Evolutionary conservation across 2,797 vertebrate genomes (phyloP), one percentile per base, ranked within the genome.

Genomic region (Channallabes apus): DNA sequence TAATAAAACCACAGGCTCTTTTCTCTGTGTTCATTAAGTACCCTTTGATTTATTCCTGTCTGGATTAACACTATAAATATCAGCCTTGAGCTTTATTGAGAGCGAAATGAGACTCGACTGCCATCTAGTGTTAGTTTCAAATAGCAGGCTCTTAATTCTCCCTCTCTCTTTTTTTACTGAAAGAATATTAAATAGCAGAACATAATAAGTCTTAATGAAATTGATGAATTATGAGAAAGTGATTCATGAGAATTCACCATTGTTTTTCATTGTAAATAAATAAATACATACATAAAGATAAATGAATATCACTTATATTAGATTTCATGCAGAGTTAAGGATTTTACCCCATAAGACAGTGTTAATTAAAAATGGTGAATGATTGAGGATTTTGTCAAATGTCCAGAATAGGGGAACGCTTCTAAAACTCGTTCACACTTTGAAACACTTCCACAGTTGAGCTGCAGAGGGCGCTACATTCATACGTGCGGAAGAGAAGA

Each of bases 81-180:
- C 9, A 20, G 1, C 3, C 29, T 29, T 72, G 2, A 67, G 2
- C 4, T 24, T 24, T 46, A 75, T 41, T 35, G 2, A 3, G 6
- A 24, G 2, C 6, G 8, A 82, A 64, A 67, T 69, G 20, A 5
- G 18, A 54, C 24, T 18, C 54, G 85, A 62, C 85, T 86, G 85
- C 85, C 85, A 86, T 56, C 85, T 86, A 82, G 73, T 86, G 85
- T 1, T n/a, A 14, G 82, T 59, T 68, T 15, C 4, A 73, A 82
- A 56, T 20, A 41, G 24, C 3, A 6, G 38, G 2, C 32, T 22
- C 29, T 41, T 61, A 38, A 15, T 2, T 62, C 38, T 41, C 38
- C 6, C 38, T 32, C 32, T 32, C 32, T 35, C 35, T 35, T 5
- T 61, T 32, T 35, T 12, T 78, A 77, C 32, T 59, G 18, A 38